Conservation (phyloP, 2,797 vertebrate species). For the Poecile montanus region DNA sequence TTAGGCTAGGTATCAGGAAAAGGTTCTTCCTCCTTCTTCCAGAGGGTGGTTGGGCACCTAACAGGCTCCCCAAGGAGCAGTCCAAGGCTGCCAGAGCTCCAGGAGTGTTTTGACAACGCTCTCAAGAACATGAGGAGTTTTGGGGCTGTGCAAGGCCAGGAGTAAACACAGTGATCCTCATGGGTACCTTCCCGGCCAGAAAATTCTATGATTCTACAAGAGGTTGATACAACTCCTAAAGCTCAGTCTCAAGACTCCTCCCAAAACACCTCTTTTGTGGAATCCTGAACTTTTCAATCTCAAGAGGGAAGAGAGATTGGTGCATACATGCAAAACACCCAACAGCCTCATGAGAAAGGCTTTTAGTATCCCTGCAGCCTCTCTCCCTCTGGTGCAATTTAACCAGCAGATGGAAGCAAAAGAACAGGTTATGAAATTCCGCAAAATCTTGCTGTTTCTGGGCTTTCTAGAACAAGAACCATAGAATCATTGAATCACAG, state of each 20-base stretch:
- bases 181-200: neutral
- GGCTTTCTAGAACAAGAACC: neutral
- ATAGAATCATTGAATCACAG: neutral
- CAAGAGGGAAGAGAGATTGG: accelerated
- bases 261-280: neutral
- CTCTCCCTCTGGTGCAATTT: accelerated
- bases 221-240: neutral
- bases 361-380: neutral
- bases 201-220: neutral
- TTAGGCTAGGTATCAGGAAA: neutral
- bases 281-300: accelerated
- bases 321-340: accelerated
- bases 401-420: slow-evolving; percentile 37
- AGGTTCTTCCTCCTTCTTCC: neutral
- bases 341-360: too few relatives aligned
- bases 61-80: neutral
- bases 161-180: neutral
- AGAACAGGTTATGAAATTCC: neutral
- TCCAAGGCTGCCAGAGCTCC: neutral
- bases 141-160: too few relatives aligned
- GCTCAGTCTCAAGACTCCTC: neutral
- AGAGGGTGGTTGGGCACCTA: neutral
- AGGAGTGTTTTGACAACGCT: neutral
- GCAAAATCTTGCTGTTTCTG: neutral
- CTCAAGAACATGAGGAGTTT: neutral